phyloP scores from a whole-genome alignment of 2,797 vertebrate species.

The Erithacus rubecula region DNA sequence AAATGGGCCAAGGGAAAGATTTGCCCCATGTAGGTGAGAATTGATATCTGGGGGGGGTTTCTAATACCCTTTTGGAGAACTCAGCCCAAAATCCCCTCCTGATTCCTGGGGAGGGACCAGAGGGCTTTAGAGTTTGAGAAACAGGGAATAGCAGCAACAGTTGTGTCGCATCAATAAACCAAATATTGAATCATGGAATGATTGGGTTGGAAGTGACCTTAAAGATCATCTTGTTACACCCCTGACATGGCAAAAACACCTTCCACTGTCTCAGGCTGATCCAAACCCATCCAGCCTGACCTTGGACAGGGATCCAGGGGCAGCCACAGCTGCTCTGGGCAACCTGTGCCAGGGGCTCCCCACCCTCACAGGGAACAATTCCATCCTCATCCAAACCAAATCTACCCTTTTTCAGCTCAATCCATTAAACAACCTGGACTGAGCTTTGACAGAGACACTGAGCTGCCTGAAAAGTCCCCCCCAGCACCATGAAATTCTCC shows the following conservation, averaged over 20 bases:
- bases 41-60: neutral
- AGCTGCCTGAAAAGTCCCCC: neutral
- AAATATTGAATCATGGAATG: neutral
- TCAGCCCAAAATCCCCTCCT: neutral
- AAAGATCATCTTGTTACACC: neutral
- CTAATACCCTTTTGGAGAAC: neutral
- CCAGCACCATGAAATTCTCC: neutral
- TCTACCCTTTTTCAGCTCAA: neutral
- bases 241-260: neutral
- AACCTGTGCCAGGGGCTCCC: accelerated
- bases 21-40: neutral
- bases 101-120: neutral
- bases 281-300: accelerated
- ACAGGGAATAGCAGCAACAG: neutral
- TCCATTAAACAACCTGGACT: neutral
- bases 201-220: neutral
- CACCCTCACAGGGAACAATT: neutral
- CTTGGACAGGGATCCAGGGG: neutral
- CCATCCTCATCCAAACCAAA: neutral
- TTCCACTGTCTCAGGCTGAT: accelerated
- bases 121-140: neutral
- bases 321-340: neutral
- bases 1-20: neutral
- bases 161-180: neutral
- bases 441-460: neutral